phyloP scores from a whole-genome alignment of 2,113 vertebrate species.

The Zosterops hypoxanthus region DNA sequence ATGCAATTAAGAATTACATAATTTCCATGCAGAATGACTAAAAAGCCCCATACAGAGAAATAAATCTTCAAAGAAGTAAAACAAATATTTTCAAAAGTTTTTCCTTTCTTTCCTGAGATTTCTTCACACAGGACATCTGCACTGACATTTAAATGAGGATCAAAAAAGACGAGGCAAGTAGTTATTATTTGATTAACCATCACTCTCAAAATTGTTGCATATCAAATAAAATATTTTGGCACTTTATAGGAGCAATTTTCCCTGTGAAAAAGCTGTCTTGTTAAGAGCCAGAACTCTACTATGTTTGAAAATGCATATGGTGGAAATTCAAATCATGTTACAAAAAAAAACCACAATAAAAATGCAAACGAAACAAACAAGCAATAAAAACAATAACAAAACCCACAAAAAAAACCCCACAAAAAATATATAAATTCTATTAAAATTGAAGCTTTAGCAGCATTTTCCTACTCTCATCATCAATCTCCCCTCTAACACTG shows the following conservation, averaged over 20 bases:
- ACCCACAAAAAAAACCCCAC: rapidly evolving
- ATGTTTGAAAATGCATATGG: background rate
- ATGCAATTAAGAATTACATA: background rate
- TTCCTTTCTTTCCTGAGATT: background rate
- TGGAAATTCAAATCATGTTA: background rate
- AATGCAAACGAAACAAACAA: background rate
- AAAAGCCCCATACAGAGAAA: background rate
- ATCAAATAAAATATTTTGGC: background rate
- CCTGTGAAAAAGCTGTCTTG: background rate
- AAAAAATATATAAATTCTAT: rapidly evolving
- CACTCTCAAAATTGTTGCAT: background rate
- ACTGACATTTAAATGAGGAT: background rate
- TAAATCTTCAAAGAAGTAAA: background rate
- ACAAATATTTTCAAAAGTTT: background rate
- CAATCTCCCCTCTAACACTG: background rate
- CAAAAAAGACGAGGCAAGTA: background rate
- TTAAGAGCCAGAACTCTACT: background rate
- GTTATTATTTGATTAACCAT: background rate
- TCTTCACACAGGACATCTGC: background rate
- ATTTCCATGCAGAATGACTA: background rate
- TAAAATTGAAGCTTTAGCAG: background rate
- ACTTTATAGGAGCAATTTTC: background rate
- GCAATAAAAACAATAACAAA: background rate
- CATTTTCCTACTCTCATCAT: background rate
- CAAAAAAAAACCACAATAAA: background rate